Percentiles rank a stretch among this genome's conserved stretches.
These are phyloP conservation scores for Pomacea maculata DNA, from an alignment of 1,140 invertebrate genomes.

Conservation along the genomic window DNA sequence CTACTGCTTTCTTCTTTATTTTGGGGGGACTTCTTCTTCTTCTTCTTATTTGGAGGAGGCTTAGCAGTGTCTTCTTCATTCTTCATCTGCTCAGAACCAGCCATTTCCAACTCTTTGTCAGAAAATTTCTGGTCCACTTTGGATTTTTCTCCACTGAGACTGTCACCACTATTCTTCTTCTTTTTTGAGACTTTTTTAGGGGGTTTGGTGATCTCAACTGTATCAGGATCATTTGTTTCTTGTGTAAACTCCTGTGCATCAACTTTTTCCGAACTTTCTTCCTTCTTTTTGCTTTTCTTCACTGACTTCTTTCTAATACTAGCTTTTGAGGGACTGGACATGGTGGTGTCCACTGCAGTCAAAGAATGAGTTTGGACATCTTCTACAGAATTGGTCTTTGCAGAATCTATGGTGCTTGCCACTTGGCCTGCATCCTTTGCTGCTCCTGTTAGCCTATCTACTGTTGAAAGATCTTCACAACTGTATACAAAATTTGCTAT, in stretches of 20 bases:
- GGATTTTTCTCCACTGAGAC: too few relatives aligned
- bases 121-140: too few relatives aligned
- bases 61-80: constrained; percentile 2
- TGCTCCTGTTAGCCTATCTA: constrained; percentile 22
- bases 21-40: constrained; percentile 8
- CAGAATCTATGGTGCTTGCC: neutral
- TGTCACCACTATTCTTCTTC: neutral
- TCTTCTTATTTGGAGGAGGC: constrained; percentile 11
- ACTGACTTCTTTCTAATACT: constrained; percentile 20
- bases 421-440: constrained; percentile 15
- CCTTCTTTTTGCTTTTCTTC: constrained; percentile 5
- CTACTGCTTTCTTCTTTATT: neutral
- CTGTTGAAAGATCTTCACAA: constrained; percentile 20
- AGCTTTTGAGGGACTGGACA: neutral
- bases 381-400: neutral
- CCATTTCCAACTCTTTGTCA: neutral
- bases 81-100: neutral
- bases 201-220: neutral
- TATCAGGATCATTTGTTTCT: neutral
- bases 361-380: neutral
- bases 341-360: neutral
- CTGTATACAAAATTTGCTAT: constrained; percentile 32
- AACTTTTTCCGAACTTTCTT: neutral
- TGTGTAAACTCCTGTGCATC: neutral
- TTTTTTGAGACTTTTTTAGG: constrained; percentile 24